Conservation (phyloP, 1,140 invertebrate genomes). For the Notospermus geniculatus region DNA sequence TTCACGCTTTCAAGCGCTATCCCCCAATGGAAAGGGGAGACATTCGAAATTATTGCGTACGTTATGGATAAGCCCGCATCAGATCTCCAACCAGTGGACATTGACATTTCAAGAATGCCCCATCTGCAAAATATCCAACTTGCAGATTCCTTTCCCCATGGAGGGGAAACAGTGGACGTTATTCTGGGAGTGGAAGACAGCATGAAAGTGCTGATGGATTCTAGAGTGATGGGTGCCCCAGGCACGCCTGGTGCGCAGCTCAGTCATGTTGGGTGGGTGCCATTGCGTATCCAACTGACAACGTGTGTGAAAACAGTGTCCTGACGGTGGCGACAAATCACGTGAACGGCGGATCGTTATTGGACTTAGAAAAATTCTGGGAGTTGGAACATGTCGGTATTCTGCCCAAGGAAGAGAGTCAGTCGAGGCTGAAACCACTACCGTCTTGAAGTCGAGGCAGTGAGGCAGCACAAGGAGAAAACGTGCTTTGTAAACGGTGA, state of each 20-base stretch:
- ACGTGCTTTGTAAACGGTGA: not conserved
- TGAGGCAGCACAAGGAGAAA: not conserved
- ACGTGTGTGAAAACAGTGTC: not conserved
- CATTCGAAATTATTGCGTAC: not conserved
- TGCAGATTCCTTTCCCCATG: no score
- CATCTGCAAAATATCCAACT: no score
- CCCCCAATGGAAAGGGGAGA: not conserved
- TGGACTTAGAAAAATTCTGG: not conserved
- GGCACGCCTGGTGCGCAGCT: not conserved
- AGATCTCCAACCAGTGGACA: not conserved
- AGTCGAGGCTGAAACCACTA: not conserved
- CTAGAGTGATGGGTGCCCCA: not conserved
- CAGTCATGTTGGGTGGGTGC: not conserved
- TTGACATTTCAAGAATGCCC: not conserved
- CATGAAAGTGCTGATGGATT: not conserved
- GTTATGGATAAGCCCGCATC: not conserved
- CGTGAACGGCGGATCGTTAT: not conserved
- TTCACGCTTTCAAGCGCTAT: not conserved
- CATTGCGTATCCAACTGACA: not conserved
- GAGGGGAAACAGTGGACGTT: not conserved
- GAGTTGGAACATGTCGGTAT: not conserved
- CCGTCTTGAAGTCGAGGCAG: not conserved
- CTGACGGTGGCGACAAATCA: not conserved
- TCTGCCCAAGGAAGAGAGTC: not conserved
- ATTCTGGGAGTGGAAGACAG: not conserved